A percentile compares a stretch with the other conserved stretches of the same genome.
Evolutionary conservation across 2,888 invertebrate genomes (phyloP).

Genomic region (Heliconius hortense): DNA sequence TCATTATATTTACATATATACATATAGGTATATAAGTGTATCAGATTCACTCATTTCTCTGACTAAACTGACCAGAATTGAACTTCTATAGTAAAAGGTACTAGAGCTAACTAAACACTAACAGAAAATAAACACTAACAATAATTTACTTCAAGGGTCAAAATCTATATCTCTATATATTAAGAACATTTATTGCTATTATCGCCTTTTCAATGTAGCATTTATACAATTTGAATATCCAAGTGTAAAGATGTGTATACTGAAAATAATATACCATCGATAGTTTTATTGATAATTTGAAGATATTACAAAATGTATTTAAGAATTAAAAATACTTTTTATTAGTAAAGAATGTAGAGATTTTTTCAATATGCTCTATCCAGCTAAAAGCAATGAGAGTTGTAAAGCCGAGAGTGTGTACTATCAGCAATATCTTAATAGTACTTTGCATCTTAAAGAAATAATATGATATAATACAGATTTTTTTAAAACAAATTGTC

Average conservation of each 20-base stretch:
- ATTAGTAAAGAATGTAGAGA: not conserved
- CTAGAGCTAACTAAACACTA: not conserved
- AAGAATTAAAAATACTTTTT: not conserved
- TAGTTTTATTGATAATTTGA: too few species aligned
- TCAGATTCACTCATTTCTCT: not conserved
- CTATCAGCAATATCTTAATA: too few species aligned
- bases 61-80: constrained; percentile 10
- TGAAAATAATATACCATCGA: too few species aligned
- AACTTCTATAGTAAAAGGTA: not conserved
- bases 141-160: not conserved
- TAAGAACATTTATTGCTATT: not conserved
- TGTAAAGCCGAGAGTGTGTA: not conserved
- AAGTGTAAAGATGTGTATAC: not conserved
- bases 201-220: not conserved
- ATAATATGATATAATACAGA: too few species aligned
- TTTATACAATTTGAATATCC: not conserved
- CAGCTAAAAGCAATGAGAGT: not conserved
- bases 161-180: not conserved
- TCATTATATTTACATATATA: not conserved
- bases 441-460: too few species aligned
- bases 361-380: not conserved
- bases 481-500: too few species aligned
- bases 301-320: too few species aligned
- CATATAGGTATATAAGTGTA: not conserved
- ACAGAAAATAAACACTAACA: not conserved